A percentile compares a stretch with the other conserved stretches of the same genome.
Conservation (phyloP, 2,888 invertebrate species). For the Sepiola atlantica region DNA sequence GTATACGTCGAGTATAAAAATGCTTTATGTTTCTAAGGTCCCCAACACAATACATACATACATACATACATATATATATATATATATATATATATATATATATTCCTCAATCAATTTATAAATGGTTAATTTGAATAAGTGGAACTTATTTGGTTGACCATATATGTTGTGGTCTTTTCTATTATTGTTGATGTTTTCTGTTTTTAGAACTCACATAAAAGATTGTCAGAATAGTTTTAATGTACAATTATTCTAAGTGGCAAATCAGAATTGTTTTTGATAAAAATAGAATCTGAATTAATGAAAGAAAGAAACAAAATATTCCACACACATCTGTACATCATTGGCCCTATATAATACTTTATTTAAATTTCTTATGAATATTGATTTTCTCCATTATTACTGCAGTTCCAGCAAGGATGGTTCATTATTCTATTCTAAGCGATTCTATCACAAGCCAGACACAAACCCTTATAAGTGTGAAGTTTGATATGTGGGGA, state of each 20-base stretch:
- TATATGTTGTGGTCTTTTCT: neutral
- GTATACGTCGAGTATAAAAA: neutral
- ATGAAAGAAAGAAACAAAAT: neutral
- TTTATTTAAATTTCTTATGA: neutral
- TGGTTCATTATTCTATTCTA: no score
- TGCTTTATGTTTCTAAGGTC: neutral
- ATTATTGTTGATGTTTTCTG: neutral
- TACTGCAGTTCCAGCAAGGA: no score
- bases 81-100: no score
- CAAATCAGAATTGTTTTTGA: conserved; percentile 21
- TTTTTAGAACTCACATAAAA: neutral
- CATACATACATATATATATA: no score
- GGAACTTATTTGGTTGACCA: neutral
- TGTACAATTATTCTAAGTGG: conserved; percentile 32
- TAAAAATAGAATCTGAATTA: neutral
- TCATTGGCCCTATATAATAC: neutral
- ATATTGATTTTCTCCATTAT: neutral
- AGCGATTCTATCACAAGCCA: no score
- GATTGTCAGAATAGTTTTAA: neutral
- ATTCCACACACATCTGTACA: neutral
- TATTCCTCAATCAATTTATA: neutral
- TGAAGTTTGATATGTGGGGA: no score
- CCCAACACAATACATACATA: neutral
- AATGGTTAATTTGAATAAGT: neutral
- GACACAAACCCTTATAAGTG: no score